phyloP scores from a whole-genome alignment of 64 coral and sea anemone genomes.

The Pachyseris speciosa region DNA sequence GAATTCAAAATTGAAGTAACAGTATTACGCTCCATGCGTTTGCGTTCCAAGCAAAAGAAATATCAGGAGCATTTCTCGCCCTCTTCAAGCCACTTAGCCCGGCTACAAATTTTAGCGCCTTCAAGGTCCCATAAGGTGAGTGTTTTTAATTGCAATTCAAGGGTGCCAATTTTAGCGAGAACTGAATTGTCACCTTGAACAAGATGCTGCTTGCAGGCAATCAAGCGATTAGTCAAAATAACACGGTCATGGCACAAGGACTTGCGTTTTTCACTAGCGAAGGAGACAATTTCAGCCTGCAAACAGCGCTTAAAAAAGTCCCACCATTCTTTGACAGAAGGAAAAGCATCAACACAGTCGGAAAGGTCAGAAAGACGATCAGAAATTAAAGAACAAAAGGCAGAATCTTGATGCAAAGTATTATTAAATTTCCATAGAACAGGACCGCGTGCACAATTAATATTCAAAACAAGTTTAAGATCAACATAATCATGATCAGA shows the following conservation, averaged over 20 bases:
- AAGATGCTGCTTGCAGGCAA: not conserved
- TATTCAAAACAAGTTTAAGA: not conserved
- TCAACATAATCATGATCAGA: slow-evolving; percentile 32
- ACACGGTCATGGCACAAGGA: not conserved
- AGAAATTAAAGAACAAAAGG: not conserved
- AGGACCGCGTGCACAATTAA: not conserved
- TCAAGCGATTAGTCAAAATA: not conserved
- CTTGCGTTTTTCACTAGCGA: not conserved
- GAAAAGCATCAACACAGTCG: not conserved
- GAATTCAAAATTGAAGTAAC: not conserved
- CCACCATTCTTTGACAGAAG: not conserved
- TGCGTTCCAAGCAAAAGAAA: not conserved
- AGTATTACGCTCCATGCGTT: not conserved
- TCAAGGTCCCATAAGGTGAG: not conserved
- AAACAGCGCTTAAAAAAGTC: not conserved
- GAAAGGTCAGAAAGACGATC: not conserved
- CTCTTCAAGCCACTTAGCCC: slow-evolving; percentile 35
- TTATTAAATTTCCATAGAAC: slow-evolving; percentile 14
- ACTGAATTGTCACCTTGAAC: not conserved
- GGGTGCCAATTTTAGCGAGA: not conserved
- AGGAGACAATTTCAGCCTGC: not conserved
- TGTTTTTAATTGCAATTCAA: not conserved
- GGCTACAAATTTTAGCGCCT: not conserved
- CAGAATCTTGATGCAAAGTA: not conserved
- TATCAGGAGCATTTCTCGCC: not conserved